phyloP scores from a whole-genome alignment of 2,888 invertebrate species.

The Trissolcus brochymenae region DNA sequence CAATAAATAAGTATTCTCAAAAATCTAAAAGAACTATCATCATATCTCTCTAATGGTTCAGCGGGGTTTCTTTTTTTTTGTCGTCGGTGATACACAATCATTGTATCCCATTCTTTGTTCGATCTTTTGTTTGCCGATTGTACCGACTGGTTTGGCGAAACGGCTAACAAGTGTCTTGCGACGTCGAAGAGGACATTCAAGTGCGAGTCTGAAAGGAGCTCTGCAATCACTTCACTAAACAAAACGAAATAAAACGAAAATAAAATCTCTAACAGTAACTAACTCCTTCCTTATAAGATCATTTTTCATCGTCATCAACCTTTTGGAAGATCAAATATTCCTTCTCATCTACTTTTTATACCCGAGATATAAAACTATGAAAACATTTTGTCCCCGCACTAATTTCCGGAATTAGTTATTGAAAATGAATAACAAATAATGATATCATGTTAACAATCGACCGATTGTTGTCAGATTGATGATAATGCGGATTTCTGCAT shows the following conservation, averaged over 20 bases:
- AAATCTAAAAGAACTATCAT: not conserved
- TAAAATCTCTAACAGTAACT: not conserved
- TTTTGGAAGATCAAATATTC: no score
- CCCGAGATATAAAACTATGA: no score
- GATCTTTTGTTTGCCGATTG: not conserved
- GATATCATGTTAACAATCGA: no score
- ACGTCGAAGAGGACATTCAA: slow-evolving; percentile 4
- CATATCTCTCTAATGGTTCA: not conserved
- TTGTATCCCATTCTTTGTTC: not conserved
- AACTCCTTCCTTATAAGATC: no score
- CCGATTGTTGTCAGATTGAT: no score
- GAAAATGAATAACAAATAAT: no score
- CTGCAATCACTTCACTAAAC: not conserved
- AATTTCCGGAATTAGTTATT: no score
- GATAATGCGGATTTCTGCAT: no score
- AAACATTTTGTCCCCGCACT: no score
- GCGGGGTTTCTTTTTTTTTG: not conserved
- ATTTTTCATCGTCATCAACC: no score
- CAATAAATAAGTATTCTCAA: not conserved
- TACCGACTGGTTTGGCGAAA: slow-evolving; percentile 1
- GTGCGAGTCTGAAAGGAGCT: not conserved
- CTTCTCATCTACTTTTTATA: not conserved
- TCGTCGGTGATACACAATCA: not conserved
- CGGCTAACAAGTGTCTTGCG: not conserved
- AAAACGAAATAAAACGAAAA: not conserved